Conservation (phyloP, 64 coral and sea anemone species). For the Dendrophyllia cribrosa region DNA sequence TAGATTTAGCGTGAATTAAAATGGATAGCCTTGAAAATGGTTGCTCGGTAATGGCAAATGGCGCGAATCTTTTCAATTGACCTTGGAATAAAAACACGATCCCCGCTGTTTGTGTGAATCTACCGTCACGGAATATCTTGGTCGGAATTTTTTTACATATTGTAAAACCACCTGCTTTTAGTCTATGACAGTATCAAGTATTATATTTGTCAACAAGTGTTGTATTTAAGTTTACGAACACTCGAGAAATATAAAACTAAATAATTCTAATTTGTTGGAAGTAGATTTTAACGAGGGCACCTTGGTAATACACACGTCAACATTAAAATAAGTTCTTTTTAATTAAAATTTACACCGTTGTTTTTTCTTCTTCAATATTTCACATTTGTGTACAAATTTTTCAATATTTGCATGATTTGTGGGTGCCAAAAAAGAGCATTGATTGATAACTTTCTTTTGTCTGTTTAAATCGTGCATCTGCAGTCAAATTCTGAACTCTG, state of each 20-base stretch:
- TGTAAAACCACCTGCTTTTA: slow-evolving; percentile 6
- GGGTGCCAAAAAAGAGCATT: background rate
- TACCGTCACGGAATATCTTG: slow-evolving; percentile 19
- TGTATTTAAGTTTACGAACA: slow-evolving; percentile 11
- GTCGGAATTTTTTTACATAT: background rate
- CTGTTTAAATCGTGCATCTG: slow-evolving; percentile 9
- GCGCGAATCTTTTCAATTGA: background rate
- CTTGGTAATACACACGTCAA: background rate
- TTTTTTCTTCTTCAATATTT: background rate
- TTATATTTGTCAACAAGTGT: background rate
- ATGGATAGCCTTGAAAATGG: background rate
- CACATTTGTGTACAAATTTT: background rate
- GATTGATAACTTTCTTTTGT: slow-evolving; percentile 17
- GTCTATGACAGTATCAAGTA: slow-evolving; percentile 19
- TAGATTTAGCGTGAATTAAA: background rate
- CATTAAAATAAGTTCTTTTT: background rate
- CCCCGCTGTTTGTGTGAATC: slow-evolving; percentile 23
- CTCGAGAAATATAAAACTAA: background rate
- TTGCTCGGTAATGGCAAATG: slow-evolving; percentile 5
- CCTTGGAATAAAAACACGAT: slow-evolving; percentile 20
- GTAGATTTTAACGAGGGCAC: background rate
- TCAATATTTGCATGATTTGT: background rate
- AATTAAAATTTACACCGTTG: background rate
- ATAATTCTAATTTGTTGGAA: background rate
- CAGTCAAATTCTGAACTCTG: too few species aligned